Percentiles rank a stretch among this genome's conserved stretches.
These are phyloP conservation scores for Danio choprae DNA, from an alignment of 2,797 vertebrate species.

Conservation along the genomic window DNA sequence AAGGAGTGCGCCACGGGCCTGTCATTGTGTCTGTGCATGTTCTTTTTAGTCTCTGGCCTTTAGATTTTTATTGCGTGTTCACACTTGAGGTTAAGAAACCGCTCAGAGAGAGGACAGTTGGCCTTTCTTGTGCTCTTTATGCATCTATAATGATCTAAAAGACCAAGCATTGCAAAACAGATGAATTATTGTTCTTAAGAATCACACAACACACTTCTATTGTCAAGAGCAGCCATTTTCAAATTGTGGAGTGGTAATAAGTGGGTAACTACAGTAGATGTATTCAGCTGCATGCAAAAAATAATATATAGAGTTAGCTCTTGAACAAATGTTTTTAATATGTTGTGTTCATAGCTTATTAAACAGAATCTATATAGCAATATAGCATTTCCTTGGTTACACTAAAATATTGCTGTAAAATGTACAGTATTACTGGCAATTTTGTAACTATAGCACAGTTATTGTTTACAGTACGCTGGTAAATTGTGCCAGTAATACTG, in stretches of 20 bases:
- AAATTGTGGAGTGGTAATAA: conserved; percentile 6
- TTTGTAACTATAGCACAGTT: too few relatives aligned
- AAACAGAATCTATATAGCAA: too few relatives aligned
- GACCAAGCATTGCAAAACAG: background rate
- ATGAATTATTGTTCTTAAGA: background rate
- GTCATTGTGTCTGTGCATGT: conserved; percentile 22
- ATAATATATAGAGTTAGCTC: background rate
- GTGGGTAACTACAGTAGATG: background rate
- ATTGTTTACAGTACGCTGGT: too few relatives aligned
- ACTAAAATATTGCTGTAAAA: too few relatives aligned
- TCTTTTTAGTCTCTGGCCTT: conserved; percentile 27
- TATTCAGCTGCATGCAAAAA: background rate
- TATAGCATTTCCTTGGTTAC: too few relatives aligned
- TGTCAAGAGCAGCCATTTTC: background rate
- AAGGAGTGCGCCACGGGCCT: conserved; percentile 27
- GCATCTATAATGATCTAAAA: conserved; percentile 37
- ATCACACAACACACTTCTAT: background rate
- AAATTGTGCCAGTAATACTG: too few relatives aligned
- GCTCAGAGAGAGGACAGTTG: conserved; percentile 43
- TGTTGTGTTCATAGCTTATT: too few relatives aligned
- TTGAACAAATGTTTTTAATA: background rate
- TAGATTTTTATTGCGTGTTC: conserved; percentile 37
- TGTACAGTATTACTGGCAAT: too few relatives aligned
- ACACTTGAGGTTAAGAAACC: conserved; percentile 44
- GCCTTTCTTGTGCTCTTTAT: conserved; percentile 22